Percentiles rank a stretch among this genome's conserved stretches.
phyloP scores from a whole-genome alignment of 2,797 vertebrate genomes.

The Paguma larvata region DNA sequence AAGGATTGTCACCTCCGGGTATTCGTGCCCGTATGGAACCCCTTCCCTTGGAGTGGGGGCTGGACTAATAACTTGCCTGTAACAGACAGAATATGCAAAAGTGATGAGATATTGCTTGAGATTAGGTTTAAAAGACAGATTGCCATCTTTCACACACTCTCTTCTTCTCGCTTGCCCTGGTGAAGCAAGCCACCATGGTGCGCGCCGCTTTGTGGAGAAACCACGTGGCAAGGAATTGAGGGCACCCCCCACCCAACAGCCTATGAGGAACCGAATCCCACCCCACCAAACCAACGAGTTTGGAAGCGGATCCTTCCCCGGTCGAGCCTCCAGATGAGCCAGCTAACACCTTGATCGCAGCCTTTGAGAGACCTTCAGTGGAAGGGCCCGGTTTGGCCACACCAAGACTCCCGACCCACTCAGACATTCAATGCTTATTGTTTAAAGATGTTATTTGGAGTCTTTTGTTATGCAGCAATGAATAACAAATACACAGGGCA shows the following conservation, averaged over 20 bases:
- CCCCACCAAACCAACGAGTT: not conserved
- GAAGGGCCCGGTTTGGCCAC: not conserved
- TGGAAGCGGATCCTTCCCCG: not conserved
- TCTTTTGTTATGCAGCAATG: not conserved
- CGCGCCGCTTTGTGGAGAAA: not conserved
- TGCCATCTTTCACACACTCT: not conserved
- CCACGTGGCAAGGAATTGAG: rapidly evolving
- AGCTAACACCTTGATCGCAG: not conserved
- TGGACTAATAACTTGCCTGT: not conserved
- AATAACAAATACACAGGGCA: not conserved
- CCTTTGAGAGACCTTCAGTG: not conserved
- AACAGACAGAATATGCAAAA: not conserved
- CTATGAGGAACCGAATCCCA: not conserved
- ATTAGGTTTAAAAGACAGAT: not conserved
- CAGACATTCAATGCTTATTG: not conserved
- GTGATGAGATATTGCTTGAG: not conserved
- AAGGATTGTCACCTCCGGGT: not conserved
- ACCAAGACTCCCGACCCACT: not conserved
- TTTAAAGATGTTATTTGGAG: not conserved
- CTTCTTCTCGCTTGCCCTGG: not conserved
- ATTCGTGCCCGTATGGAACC: not conserved
- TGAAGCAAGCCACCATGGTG: not conserved
- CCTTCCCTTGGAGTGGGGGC: not conserved
- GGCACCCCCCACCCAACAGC: not conserved
- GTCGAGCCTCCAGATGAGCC: not conserved